Conservation (phyloP, 64 coral and sea anemone species). For the Montipora capricornis region DNA sequence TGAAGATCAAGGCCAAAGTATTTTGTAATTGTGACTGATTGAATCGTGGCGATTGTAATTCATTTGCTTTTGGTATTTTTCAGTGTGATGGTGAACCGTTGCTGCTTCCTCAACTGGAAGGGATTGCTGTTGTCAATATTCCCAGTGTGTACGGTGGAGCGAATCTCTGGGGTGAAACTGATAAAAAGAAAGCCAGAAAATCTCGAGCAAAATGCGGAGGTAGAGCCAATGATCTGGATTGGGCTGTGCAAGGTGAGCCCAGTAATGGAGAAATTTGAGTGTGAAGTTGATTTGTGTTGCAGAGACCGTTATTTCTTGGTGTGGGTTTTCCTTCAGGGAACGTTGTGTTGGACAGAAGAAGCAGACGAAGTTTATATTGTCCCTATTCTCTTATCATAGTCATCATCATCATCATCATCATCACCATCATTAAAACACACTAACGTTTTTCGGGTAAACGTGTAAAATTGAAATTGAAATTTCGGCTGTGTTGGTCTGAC, state of each 20-base stretch:
- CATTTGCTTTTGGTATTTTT: neutral
- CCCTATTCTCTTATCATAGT: no score
- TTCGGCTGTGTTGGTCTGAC: no score
- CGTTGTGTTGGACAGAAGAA: no score
- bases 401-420: no score
- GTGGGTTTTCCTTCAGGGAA: no score
- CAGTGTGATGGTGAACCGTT: slow-evolving; percentile 93
- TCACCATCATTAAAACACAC: no score
- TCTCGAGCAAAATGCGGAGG: slow-evolving; percentile 71
- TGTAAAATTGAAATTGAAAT: no score
- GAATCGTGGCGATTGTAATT: neutral
- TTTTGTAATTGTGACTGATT: no score
- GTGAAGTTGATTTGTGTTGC: neutral
- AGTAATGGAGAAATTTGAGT: neutral
- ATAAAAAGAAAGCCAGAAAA: slow-evolving; percentile 96
- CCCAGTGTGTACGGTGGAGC: slow-evolving; percentile 97
- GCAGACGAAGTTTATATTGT: no score
- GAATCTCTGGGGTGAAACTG: slow-evolving; percentile 98
- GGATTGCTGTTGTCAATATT: slow-evolving; percentile 97
- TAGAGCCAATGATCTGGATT: slow-evolving; percentile 81
- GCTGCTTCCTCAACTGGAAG: slow-evolving; percentile 87
- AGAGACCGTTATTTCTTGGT: no score
- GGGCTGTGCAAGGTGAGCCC: slow-evolving; percentile 92
- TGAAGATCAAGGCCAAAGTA: no score
- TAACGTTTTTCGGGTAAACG: no score